These are phyloP conservation scores for Hydractinia echinata DNA, from an alignment of 30 jellyfish, hydroid and myxozoan species.

Conservation along the genomic window DNA sequence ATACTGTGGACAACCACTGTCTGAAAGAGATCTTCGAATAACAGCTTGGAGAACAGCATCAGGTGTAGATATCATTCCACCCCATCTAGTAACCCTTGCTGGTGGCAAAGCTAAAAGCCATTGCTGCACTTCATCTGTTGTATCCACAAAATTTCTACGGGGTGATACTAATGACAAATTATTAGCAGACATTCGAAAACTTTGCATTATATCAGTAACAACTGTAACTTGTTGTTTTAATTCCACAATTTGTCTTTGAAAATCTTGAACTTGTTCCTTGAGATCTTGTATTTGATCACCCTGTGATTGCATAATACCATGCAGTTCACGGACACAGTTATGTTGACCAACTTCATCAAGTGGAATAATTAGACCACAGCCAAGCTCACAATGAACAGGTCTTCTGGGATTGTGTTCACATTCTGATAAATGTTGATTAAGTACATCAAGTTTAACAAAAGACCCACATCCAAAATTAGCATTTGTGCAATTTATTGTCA, in stretches of 20 bases:
- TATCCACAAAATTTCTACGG: conserved; percentile 68
- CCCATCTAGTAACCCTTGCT: conserved; percentile 98
- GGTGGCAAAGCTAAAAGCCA: conserved; percentile 91
- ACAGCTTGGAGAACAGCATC: conserved; percentile 98
- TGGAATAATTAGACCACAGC: conserved; percentile 90
- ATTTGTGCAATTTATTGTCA: conserved; percentile 79
- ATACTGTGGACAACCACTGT: conserved; percentile 95
- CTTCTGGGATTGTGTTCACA: conserved; percentile 93
- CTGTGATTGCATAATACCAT: conserved; percentile 71
- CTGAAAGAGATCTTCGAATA: conserved; percentile 82
- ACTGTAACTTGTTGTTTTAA: conserved; percentile 66
- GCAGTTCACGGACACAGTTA: conserved; percentile 86
- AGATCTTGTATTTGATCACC: conserved; percentile 77
- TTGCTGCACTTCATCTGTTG: conserved; percentile 91
- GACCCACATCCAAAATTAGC: conserved; percentile 85
- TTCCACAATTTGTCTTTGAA: conserved; percentile 79
- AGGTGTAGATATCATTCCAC: conserved; percentile 99
- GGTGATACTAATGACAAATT: conserved; percentile 64
- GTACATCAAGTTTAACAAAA: conserved; percentile 76
- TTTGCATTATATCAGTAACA: conserved; percentile 77
- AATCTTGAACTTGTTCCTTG: conserved; percentile 76
- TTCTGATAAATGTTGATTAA: conserved; percentile 64
- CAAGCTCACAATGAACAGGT: conserved; percentile 95
- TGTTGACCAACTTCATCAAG: conserved; percentile 84
- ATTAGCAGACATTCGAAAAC: conserved; percentile 85